A percentile compares a stretch with the other conserved stretches of the same genome.
Evolutionary conservation across 2,888 invertebrate genomes (phyloP).

Genomic region (Carcina quercana): DNA sequence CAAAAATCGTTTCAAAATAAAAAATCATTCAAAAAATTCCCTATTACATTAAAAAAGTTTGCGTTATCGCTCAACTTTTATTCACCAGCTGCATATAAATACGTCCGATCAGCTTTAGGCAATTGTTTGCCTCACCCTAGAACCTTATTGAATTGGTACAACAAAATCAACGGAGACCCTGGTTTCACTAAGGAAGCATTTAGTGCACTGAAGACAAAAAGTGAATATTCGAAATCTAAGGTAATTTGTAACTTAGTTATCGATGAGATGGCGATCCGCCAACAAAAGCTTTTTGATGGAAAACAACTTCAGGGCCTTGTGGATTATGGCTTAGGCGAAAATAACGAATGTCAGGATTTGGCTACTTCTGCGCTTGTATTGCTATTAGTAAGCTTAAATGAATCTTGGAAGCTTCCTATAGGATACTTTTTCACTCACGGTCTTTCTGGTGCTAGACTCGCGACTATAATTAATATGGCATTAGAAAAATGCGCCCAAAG

Average conservation of each 20-base stretch:
- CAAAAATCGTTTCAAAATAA: no score
- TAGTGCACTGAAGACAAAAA: conserved; percentile 7
- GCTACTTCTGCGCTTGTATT: conserved; percentile 13
- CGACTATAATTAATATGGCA: conserved; percentile 10
- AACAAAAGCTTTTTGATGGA: conserved; percentile 15
- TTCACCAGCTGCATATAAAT: no score
- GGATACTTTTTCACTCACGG: conserved; percentile 14
- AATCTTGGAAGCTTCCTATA: conserved; percentile 14
- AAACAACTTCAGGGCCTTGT: conserved; percentile 13
- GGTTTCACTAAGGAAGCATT: conserved; percentile 12
- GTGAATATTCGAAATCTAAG: background rate
- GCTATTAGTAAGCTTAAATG: conserved; percentile 11
- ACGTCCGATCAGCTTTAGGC: no score
- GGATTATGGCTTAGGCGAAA: conserved; percentile 12
- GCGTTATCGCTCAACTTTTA: no score
- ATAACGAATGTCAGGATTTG: conserved; percentile 11
- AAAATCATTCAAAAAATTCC: no score
- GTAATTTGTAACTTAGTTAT: conserved; percentile 5
- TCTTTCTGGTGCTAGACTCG: conserved; percentile 11
- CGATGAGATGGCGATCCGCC: conserved; percentile 19
- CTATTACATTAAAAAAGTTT: no score
- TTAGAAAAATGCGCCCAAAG: conserved; percentile 7
- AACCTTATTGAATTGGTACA: conserved; percentile 8
- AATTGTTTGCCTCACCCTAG: conserved; percentile 4
- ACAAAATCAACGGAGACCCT: conserved; percentile 5